Conservation (phyloP, 2,113 vertebrate genomes). For the Peucedramus taeniatus region DNA sequence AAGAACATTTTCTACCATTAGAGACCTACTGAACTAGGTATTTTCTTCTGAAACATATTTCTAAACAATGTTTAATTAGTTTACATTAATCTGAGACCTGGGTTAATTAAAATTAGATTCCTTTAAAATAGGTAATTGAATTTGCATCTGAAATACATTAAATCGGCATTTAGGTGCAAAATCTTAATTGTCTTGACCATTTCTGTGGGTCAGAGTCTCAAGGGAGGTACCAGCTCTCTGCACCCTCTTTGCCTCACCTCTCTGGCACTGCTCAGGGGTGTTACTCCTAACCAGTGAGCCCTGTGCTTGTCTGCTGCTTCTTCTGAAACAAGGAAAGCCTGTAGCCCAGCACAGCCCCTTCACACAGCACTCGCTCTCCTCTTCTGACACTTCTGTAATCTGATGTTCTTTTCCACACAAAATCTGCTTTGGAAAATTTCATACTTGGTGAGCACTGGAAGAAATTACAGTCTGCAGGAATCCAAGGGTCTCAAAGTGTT, state of each 20-base stretch:
- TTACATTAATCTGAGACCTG: neutral
- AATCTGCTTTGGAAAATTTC: neutral
- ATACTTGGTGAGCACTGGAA: neutral
- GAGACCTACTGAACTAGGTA: neutral
- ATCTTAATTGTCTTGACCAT: neutral
- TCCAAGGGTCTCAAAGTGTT: neutral
- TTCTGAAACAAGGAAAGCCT: neutral
- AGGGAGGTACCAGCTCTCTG: neutral
- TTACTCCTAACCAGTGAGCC: neutral
- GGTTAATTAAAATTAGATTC: neutral
- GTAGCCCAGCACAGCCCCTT: neutral
- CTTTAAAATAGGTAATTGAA: neutral
- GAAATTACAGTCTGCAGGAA: neutral
- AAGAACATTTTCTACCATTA: neutral
- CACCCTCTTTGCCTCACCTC: neutral
- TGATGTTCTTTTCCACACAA: neutral
- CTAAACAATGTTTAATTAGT: neutral
- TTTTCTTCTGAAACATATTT: neutral
- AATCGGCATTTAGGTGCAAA: neutral
- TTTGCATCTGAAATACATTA: neutral
- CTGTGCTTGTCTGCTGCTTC: neutral
- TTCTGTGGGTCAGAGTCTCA: neutral
- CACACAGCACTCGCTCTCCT: neutral
- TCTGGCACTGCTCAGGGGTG: neutral
- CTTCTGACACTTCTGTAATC: neutral